Percentiles rank a stretch among this genome's conserved stretches.
These are phyloP conservation scores for Loris lydekkerianus DNA, from an alignment of 2,797 vertebrate species.

Conservation along the genomic window DNA sequence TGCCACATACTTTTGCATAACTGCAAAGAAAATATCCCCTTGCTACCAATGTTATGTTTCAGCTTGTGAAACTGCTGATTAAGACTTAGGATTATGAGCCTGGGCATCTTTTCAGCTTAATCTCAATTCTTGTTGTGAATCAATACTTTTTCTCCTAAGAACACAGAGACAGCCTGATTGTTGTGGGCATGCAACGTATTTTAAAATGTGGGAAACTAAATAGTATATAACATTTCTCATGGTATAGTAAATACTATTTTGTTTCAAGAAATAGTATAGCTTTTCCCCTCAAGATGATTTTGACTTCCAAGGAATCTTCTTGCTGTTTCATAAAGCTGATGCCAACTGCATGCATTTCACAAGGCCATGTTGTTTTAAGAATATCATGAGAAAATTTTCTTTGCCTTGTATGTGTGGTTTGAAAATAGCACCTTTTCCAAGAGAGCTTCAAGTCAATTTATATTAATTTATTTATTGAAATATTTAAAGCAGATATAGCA, in stretches of 20 bases:
- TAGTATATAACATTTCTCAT: conserved; percentile 12
- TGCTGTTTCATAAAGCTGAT: conserved; percentile 16
- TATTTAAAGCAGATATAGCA: background rate
- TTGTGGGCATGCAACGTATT: background rate
- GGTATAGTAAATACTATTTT: background rate
- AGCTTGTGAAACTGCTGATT: background rate
- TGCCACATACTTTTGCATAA: background rate
- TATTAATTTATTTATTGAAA: background rate
- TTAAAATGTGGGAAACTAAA: background rate
- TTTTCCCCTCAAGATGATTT: conserved; percentile 44
- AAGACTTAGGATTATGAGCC: background rate
- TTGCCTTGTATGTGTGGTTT: conserved; percentile 15
- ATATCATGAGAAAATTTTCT: conserved; percentile 10
- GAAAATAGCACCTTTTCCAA: conserved; percentile 6
- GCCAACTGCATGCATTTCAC: background rate
- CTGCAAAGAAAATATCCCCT: background rate
- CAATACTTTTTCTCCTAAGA: background rate
- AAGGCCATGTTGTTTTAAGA: conserved; percentile 23
- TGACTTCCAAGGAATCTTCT: background rate
- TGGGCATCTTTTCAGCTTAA: background rate
- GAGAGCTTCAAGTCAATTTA: background rate
- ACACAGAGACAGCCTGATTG: background rate
- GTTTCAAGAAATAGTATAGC: background rate
- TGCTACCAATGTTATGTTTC: background rate
- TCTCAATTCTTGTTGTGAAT: background rate